A percentile compares a stretch with the other conserved stretches of the same genome.
These are phyloP conservation scores for Ibycter americanus DNA, from an alignment of 2,797 vertebrate species.

Conservation along the genomic window DNA sequence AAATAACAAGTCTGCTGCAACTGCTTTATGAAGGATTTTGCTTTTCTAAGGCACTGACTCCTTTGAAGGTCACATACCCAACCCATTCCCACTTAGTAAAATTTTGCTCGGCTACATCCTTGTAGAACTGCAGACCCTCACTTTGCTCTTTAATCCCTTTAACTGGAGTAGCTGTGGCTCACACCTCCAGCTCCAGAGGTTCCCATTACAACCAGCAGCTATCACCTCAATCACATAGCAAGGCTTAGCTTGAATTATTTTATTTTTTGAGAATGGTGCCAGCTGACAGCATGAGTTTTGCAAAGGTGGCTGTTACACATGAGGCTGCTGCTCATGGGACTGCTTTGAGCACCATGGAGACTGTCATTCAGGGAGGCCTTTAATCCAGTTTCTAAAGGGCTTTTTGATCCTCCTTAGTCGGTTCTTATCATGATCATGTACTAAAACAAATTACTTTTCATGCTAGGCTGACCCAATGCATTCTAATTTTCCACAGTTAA, in stretches of 20 bases:
- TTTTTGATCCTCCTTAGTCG: background rate
- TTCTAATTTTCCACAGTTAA: background rate
- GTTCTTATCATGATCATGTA: background rate
- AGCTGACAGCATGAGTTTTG: background rate
- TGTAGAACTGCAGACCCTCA: background rate
- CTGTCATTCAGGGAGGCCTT: background rate
- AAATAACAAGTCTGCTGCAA: constrained; percentile 29
- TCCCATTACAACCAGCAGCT: background rate
- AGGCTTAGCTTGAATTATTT: background rate
- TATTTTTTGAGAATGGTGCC: background rate
- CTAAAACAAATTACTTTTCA: constrained; percentile 42
- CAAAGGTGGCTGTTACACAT: background rate
- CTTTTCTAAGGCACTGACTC: constrained; percentile 3
- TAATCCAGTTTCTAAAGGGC: background rate
- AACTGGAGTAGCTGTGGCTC: background rate
- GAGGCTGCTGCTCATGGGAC: background rate
- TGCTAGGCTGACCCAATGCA: background rate
- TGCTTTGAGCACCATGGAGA: background rate
- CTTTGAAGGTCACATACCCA: background rate
- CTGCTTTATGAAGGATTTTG: background rate
- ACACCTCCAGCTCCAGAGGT: background rate
- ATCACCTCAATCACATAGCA: background rate
- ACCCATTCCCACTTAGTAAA: background rate
- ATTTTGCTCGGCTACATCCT: background rate
- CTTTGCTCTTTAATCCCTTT: background rate